Evolutionary conservation across 2,888 invertebrate species (phyloP).

Genomic region (Unio pictorum): DNA sequence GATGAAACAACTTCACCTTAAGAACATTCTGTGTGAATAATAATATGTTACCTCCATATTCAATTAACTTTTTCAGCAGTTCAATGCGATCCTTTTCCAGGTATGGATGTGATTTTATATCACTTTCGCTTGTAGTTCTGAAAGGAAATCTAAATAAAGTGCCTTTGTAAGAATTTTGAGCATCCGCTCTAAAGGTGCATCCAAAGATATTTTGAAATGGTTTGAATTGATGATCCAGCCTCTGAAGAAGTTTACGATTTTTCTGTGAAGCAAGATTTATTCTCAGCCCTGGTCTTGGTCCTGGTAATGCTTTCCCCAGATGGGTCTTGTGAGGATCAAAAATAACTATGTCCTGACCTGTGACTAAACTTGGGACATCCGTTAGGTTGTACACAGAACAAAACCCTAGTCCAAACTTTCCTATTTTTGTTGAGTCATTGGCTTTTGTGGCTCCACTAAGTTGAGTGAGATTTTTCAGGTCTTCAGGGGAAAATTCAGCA

Average conservation of each 20-base stretch:
- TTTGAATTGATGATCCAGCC: slow-evolving; percentile 57
- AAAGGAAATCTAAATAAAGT: slow-evolving; percentile 66
- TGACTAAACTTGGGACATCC: slow-evolving; percentile 67
- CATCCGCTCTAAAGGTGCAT: slow-evolving; percentile 25
- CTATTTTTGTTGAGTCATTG: slow-evolving; percentile 58
- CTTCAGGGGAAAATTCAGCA: slow-evolving; percentile 58
- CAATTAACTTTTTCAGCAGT: slow-evolving; percentile 48
- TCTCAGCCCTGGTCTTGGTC: slow-evolving; percentile 35
- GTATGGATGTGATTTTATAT: slow-evolving; percentile 53
- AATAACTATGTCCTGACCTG: slow-evolving; percentile 60
- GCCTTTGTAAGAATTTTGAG: slow-evolving; percentile 29
- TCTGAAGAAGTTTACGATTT: slow-evolving; percentile 34
- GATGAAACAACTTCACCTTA: slow-evolving; percentile 51
- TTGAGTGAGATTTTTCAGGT: slow-evolving; percentile 65
- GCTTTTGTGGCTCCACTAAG: slow-evolving; percentile 64
- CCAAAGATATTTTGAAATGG: slow-evolving; percentile 58
- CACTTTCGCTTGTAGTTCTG: slow-evolving; percentile 56
- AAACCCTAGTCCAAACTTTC: slow-evolving; percentile 67
- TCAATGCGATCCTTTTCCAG: slow-evolving; percentile 42
- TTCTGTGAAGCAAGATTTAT: slow-evolving; percentile 25
- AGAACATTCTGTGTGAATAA: slow-evolving; percentile 66
- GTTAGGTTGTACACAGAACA: slow-evolving; percentile 68
- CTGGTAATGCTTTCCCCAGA: slow-evolving; percentile 42
- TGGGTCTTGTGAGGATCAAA: slow-evolving; percentile 66
- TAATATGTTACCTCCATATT: slow-evolving; percentile 54